Evolutionary conservation across 1,140 invertebrate genomes (phyloP), one percentile per base, ranked within the genome.

Genomic region (Bombus fervidus): DNA sequence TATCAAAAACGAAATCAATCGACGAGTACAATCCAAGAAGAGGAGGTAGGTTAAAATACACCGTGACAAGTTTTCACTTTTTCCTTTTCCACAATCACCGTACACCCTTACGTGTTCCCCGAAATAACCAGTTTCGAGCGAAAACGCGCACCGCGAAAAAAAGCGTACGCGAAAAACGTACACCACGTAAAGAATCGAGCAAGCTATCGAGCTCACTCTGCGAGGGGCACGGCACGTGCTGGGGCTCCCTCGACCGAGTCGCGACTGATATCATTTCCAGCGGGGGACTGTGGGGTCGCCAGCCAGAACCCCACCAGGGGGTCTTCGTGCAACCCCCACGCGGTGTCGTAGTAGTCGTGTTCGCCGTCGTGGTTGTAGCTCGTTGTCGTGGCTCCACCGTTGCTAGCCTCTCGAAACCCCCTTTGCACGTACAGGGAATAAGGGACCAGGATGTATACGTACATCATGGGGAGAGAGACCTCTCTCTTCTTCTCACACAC

Each of bases 231-330:
- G 89, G 81, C 86, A 82, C 75, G 84, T 90, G 78, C 78, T 94
- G 89, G 90, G 92, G 92, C 94, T 94, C 93, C 93, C 93, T 94
- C 92, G 93, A 90, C 88, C 92, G 92, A 93, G 91, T 92, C 90
- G 90, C 93, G 94, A 94, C 93, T 93, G 93, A 93, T 94, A 94
- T 94, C 93, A 94, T 88, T 92, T 91, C 91, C 91, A 92, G 93
- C 90, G 93, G 94, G 93, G 93, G 93, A 94, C 93, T 94, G 89
- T 91, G 91, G 87, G 91, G 91, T 92, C 91, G 91, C 78, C 85
- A 85, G 89, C 76, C 85, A 87, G 91, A 91, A 87, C 91, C 91
- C 91, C 91, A 90, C 87, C 89, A 91, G 91, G 91, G 91, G 92
- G 90, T 91, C 90, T 90, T 86, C 84, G 89, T 89, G 87, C 87